Evolutionary conservation across 2,113 vertebrate genomes (phyloP), one percentile per base, ranked within the genome.

Genomic region (Trematocara stigmaticum): DNA sequence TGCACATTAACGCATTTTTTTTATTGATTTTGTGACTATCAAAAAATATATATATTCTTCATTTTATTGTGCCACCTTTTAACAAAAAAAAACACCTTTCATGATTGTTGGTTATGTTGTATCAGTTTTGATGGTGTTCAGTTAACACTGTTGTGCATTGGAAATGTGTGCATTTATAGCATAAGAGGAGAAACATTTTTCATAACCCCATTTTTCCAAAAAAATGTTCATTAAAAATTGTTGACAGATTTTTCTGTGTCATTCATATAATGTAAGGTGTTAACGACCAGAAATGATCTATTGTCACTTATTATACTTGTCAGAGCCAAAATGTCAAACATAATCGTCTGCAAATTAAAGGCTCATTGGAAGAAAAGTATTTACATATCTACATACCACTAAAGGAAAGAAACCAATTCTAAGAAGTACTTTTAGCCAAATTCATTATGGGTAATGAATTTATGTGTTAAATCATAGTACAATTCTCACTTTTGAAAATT

Each of bases 1-100:
- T 31, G 4, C 26, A 59, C 26, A 59, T 9, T 57, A 57, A 57
- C 0, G 0, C 12, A 29, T 64, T 64, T 38, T 64, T 64, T 38
- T n/a, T 23, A n/a, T n/a, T 64, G 31, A 64, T 10, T n/a, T 0
- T 38, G 16, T 38, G 59, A 64, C 2, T 7, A 38, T 66, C 10
- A 38, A 16, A 66, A 56, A 3, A 20, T 29, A 29, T 29, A 66
- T 1, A 66, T 1, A n/a, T 7, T 66, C 0, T 38, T 64, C 1
- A 64, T 66, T 66, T 66, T 38, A 2, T n/a, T 64, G 6, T 64
- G 34, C 59, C 61, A 66, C 10, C 35, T 71, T 71, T 42, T 15
- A 69, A 42, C 7, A 69, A 13, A 69, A 13, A 69, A 31, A 9
- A 23, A 23, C 15, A 69, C n/a, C 35, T 42, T 69, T 69, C n/a